Conservation (phyloP, 2,113 vertebrate species). For the Dromaius novaehollandiae region DNA sequence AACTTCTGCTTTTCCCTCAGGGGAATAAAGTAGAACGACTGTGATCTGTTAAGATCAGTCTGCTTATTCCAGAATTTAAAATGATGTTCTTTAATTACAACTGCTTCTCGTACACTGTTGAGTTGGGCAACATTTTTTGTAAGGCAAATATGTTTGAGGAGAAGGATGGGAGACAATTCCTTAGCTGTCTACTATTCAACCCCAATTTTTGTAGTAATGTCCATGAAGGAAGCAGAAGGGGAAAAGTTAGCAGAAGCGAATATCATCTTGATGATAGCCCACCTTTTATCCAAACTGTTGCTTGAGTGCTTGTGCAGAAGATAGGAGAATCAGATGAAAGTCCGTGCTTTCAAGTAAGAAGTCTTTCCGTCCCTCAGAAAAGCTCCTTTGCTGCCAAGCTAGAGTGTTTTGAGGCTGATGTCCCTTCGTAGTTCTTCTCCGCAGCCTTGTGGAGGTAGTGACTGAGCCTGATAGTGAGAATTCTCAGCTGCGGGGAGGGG, state of each 20-base stretch:
- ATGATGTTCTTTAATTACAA: not conserved
- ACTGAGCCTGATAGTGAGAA: not conserved
- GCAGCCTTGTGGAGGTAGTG: not conserved
- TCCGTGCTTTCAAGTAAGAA: not conserved
- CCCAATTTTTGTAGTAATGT: not conserved
- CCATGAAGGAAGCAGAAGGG: not conserved
- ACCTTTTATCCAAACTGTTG: not conserved
- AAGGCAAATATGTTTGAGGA: not conserved
- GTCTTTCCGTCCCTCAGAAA: not conserved
- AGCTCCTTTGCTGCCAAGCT: not conserved
- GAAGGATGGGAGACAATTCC: not conserved
- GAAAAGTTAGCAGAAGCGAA: not conserved
- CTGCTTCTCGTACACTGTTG: not conserved
- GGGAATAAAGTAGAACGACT: not conserved
- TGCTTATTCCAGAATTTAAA: not conserved
- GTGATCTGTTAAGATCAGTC: not conserved
- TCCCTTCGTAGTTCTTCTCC: not conserved
- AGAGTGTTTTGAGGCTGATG: not conserved
- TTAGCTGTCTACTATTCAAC: constrained; percentile 8
- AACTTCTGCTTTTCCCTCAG: not conserved
- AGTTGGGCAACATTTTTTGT: not conserved
- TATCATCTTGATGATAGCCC: not conserved
- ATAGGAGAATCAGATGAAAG: not conserved
- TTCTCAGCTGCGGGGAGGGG: not conserved
- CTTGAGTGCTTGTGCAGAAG: not conserved